A percentile compares a stretch with the other conserved stretches of the same genome.
phyloP scores from a whole-genome alignment of 2,113 vertebrate genomes.

The Vanacampus margaritifer region DNA sequence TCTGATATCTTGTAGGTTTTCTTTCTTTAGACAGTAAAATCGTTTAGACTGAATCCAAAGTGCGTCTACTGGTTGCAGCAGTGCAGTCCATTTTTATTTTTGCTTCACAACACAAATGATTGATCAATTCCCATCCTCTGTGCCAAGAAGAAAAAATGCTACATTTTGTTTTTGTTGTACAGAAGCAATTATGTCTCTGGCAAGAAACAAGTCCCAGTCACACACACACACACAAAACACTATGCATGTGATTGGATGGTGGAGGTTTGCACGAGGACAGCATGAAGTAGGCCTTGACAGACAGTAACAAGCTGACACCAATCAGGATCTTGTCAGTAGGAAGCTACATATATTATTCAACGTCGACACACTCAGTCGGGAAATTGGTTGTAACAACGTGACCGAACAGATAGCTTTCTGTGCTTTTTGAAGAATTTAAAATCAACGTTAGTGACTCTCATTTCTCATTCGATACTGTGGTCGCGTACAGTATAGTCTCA shows the following conservation, averaged over 20 bases:
- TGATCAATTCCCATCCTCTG: not conserved
- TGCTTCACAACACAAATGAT: not conserved
- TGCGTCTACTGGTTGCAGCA: too few relatives aligned
- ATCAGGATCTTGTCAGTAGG: slow-evolving; percentile 40
- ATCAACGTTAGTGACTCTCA: not conserved
- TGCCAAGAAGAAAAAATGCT: not conserved
- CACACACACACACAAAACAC: slow-evolving; percentile 16
- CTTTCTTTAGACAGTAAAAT: not conserved
- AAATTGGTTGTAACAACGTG: not conserved
- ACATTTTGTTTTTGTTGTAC: slow-evolving; percentile 29
- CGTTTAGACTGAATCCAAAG: too few relatives aligned
- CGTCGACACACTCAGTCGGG: slow-evolving; percentile 4
- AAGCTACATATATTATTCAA: slow-evolving; percentile 5
- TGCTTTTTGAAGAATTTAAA: not conserved
- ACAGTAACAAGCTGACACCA: slow-evolving; percentile 32
- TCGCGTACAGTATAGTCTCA: too few relatives aligned
- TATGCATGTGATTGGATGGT: not conserved
- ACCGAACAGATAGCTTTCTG: not conserved
- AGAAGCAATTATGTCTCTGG: slow-evolving; percentile 32
- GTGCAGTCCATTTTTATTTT: not conserved
- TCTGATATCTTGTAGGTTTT: not conserved
- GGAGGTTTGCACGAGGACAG: slow-evolving; percentile 3
- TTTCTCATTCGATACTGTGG: not conserved
- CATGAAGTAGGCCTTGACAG: slow-evolving; percentile 19
- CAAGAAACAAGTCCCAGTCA: slow-evolving; percentile 20